Percentiles rank a stretch among this genome's conserved stretches.
Conservation (phyloP, 2,113 vertebrate genomes). For the Tenebrosternarchus preto region DNA sequence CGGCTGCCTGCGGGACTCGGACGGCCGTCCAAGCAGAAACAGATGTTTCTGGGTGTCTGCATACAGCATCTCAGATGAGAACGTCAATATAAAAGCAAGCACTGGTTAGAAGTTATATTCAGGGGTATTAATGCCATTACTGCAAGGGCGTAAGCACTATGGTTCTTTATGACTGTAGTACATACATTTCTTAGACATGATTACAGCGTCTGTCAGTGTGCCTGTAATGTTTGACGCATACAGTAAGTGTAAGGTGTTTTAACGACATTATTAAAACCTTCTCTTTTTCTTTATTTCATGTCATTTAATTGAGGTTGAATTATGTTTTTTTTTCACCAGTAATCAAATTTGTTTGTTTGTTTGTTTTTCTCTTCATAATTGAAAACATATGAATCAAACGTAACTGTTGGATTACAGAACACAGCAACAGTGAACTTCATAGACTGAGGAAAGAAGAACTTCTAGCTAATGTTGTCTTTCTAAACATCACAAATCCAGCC, state of each 20-base stretch:
- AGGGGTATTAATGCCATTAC: neutral
- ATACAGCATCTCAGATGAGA: conserved; percentile 27
- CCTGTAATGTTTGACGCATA: neutral
- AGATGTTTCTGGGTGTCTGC: conserved; percentile 50
- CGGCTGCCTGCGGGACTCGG: conserved; percentile 38
- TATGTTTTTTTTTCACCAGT: no score
- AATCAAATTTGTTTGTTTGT: no score
- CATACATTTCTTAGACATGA: neutral
- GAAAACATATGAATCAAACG: no score
- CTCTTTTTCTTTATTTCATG: neutral
- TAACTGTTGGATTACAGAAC: no score
- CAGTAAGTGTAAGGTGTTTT: neutral
- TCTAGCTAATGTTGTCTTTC: no score
- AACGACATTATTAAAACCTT: neutral
- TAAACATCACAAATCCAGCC: no score
- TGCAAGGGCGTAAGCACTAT: neutral
- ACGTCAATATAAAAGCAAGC: neutral
- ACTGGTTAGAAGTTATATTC: neutral
- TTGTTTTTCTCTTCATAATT: no score
- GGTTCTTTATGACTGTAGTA: neutral
- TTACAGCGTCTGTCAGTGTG: neutral
- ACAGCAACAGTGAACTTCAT: no score
- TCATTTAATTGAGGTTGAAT: no score
- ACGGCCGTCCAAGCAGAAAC: conserved; percentile 39
- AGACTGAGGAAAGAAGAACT: no score